phyloP scores from a whole-genome alignment of 2,797 vertebrate species.

The Austrolebias charrua region DNA sequence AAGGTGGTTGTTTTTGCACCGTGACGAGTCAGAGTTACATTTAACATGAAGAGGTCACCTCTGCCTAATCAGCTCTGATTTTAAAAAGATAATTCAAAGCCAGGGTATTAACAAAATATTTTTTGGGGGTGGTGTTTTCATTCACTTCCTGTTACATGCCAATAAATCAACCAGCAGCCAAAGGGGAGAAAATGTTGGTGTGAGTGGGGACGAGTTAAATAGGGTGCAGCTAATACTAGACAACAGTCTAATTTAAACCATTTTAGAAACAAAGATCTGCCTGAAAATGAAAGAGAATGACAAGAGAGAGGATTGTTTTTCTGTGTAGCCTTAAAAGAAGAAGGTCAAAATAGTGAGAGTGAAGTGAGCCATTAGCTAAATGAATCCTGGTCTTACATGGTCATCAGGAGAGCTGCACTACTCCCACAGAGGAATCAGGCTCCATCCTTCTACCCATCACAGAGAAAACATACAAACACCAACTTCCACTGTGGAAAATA shows the following conservation, averaged over 20 bases:
- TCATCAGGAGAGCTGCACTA: constrained; percentile 9
- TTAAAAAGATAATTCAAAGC: constrained; percentile 60
- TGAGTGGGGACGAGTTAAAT: constrained; percentile 3
- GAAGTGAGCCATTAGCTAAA: constrained; percentile 27
- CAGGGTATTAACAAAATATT: constrained; percentile 60
- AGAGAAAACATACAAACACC: constrained; percentile 2
- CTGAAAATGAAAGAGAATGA: constrained; percentile 35
- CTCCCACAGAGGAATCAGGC: background rate
- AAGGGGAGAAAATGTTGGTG: constrained; percentile 9
- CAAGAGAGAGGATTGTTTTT: constrained; percentile 15
- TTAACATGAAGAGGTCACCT: constrained; percentile 21
- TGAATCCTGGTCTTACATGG: constrained; percentile 6
- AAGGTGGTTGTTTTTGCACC: background rate
- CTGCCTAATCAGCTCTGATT: constrained; percentile 54
- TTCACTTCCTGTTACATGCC: constrained; percentile 35
- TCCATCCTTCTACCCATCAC: constrained; percentile 1
- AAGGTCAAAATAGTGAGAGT: constrained; percentile 15
- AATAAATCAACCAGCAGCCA: constrained; percentile 4
- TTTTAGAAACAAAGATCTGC: constrained; percentile 44
- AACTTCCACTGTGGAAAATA: background rate
- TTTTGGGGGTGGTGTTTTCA: constrained; percentile 56
- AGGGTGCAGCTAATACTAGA: no score
- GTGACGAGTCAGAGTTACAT: background rate
- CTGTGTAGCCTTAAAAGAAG: constrained; percentile 20
- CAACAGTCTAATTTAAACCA: constrained; percentile 51